These are phyloP conservation scores for Dolichallabes microphthalmus DNA, from an alignment of 2,113 vertebrate genomes.

Conservation along the genomic window DNA sequence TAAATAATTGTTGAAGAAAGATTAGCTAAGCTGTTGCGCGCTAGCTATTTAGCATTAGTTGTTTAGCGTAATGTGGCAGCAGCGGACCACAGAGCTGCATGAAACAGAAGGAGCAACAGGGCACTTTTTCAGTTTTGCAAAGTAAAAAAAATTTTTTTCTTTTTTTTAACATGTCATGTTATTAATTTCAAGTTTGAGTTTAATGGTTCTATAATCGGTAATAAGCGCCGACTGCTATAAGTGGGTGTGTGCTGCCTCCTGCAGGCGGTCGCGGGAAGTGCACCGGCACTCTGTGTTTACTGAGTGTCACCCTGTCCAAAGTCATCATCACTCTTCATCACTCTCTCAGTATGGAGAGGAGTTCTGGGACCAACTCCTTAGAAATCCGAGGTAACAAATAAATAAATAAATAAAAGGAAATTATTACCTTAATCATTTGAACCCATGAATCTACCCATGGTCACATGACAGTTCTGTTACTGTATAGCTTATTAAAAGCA, in stretches of 20 bases:
- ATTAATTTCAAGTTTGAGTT: neutral
- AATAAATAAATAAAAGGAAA: neutral
- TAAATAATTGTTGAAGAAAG: neutral
- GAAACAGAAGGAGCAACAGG: constrained; percentile 10
- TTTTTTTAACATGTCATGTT: neutral
- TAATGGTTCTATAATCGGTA: neutral
- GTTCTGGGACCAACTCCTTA: constrained; percentile 11
- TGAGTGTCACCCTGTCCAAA: neutral
- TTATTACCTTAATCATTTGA: too few species aligned
- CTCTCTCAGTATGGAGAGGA: constrained; percentile 10
- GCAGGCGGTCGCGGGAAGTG: constrained; percentile 53
- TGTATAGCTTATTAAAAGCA: too few species aligned
- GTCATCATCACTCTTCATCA: neutral
- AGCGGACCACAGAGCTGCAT: constrained; percentile 1
- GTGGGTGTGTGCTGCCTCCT: neutral
- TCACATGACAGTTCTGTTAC: too few species aligned
- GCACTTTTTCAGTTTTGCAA: constrained; percentile 28
- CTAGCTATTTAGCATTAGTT: neutral
- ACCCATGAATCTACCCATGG: too few species aligned
- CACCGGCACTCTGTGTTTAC: constrained; percentile 20
- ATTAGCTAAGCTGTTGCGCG: neutral
- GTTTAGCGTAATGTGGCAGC: constrained; percentile 33
- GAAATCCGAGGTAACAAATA: constrained; percentile 20
- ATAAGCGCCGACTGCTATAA: neutral
- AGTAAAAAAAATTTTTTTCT: constrained; percentile 4